Evolutionary conservation across 2,797 vertebrate genomes (phyloP), one percentile per base, ranked within the genome.

Genomic region (Liparis tanakae): DNA sequence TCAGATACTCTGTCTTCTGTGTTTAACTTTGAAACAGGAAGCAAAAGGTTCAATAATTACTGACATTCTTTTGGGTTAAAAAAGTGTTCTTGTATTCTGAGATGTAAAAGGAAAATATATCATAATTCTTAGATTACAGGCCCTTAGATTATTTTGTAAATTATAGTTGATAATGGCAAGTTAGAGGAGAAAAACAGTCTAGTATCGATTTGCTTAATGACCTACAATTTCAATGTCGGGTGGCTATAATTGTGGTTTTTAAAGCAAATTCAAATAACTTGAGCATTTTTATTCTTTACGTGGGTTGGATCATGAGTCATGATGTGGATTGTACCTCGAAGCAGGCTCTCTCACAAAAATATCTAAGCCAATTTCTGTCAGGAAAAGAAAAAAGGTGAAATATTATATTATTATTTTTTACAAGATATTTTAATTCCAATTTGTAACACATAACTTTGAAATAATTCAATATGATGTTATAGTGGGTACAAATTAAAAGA

Each of bases 151-250:
- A 67, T 84, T 78, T 48, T 37, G 72, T 57, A 75, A 79, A 79
- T 82, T 78, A 76, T 69, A 62, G 50, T 62, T 76, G 67, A 67
- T 70, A 74, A 61, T 70, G 60, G 71, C 39, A 80, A 71, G 53
- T 71, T 80, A 69, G 60, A 12, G 43, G 36, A 58, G 39, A 70
- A 79, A 74, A 44, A 76, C 76, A 71, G 76, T 34, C 36, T 34
- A 34, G 30, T 67, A 44, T 78, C 53, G 80, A 74, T 87, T 70
- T 78, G 57, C 34, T 69, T 73, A 81, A 82, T 69, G 70, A n/a
- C 61, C 43, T 65, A 58, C 58, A 78, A 85, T 87, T 80, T 43
- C 37, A n/a, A 55, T 10, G 20, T 60, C 63, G 30, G 7, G 71
- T 67, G 15, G 25, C 65, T 81, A 50, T 81, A 61, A 87, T 73